Base-by-base conservation (phyloP, 2,113 vertebrate genomes). In the Penelope pileata region DNA sequence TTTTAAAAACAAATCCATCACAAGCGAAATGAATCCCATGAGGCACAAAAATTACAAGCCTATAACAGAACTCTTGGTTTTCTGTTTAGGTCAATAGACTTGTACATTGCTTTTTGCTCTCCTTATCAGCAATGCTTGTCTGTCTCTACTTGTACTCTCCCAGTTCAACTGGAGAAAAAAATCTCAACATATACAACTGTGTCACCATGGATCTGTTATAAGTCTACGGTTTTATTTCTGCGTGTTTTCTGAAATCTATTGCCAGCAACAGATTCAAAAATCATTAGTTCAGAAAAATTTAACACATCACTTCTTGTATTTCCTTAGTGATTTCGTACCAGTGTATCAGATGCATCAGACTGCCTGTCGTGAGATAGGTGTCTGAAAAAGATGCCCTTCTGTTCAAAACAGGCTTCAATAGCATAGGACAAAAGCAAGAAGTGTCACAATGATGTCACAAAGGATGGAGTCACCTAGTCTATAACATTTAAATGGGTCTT, bases 201-300 rank as follows among this genome's bases (percentile, higher is more conserved):
- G 40, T 86, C 56, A 93, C 73, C 77, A 68, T 22, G 68, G 80
- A 91, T 34, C 64, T 62, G 62, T 73, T 86, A 83, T 58, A 45
- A 90, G 60, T 74, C 75, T 58, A 43, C 79, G 32, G 43, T 82
- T 94, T 88, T 72, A 75, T 62, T 85, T 90, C 68, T 60, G 73
- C 14, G 8, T 38, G 80, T 58, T 88, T 73, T 91, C 80, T 80
- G 68, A 96, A n/a, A 74, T 87, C 95, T 66, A 77, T 84, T 90
- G 94, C 94, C 96, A 97, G 95, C 96, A 97, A 96, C 45, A 34
- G 95, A 95, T 45, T 92, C 86, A 96, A 60, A 11, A 86, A 78
- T 22, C 42, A 51, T 78, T 83, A 42, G 26, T 51, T 82, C 51
- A 81, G 74, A 64, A 93, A 60, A 80, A 75, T 24, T 7, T 34